phyloP scores from a whole-genome alignment of 1,140 invertebrate genomes.

The Hypsibius dujardini region DNA sequence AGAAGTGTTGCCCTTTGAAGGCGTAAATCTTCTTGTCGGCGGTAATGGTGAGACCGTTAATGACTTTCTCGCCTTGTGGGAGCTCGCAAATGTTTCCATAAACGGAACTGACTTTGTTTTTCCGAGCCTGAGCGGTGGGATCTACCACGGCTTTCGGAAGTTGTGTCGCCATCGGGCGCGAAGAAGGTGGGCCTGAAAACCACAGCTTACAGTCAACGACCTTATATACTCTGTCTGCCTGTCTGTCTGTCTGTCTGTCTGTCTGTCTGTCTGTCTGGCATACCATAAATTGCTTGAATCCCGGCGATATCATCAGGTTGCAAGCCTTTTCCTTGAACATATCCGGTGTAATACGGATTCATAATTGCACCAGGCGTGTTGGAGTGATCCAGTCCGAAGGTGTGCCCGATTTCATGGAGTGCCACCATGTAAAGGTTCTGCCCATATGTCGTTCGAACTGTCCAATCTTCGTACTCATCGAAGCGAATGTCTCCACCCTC shows the following conservation, averaged over 20 bases:
- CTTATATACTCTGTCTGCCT: too few relatives aligned
- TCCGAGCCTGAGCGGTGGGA: not conserved
- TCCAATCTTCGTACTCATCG: conserved; percentile 15
- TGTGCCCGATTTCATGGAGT: conserved; percentile 83
- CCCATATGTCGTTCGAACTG: conserved; percentile 19
- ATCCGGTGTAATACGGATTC: conserved; percentile 85
- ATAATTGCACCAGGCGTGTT: conserved; percentile 68
- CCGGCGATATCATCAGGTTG: conserved; percentile 13
- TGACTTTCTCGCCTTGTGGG: not conserved
- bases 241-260: too few relatives aligned
- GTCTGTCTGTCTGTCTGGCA: not conserved
- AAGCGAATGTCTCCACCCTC: not conserved
- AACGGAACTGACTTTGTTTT: not conserved
- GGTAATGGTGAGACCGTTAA: conserved; percentile 1
- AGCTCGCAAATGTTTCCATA: not conserved
- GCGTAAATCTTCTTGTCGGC: not conserved
- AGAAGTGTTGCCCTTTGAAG: conserved; percentile 11
- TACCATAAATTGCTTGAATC: conserved; percentile 11
- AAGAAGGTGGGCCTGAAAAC: not conserved
- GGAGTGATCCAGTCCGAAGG: conserved; percentile 72
- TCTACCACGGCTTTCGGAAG: not conserved
- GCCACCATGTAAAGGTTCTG: conserved; percentile 46
- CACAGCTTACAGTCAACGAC: not conserved
- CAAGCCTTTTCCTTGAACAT: conserved; percentile 31
- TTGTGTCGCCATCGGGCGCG: not conserved